Percentiles rank a stretch among this genome's conserved stretches.
Conservation (phyloP, 2,113 vertebrate genomes). For the Hyaena hyaena region DNA sequence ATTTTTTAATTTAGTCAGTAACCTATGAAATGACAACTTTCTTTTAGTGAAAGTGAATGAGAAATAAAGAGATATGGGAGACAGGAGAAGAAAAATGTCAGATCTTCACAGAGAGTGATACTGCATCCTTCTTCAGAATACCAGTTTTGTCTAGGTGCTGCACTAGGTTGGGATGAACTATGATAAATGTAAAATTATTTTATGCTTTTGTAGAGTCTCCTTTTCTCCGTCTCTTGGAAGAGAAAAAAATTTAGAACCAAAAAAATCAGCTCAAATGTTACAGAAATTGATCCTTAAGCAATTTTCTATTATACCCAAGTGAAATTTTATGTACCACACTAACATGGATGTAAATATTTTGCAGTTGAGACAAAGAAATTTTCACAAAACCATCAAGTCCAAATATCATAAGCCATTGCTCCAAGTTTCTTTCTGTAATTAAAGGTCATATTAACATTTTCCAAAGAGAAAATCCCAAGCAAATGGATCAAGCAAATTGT, state of each 20-base stretch:
- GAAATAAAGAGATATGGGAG: not conserved
- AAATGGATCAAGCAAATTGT: not conserved
- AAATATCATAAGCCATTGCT: not conserved
- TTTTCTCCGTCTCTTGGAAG: not conserved
- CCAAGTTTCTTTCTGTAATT: not conserved
- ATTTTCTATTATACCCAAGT: not conserved
- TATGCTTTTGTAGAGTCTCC: not conserved
- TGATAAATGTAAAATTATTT: not conserved
- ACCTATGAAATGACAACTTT: not conserved
- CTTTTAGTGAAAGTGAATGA: not conserved
- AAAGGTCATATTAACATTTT: not conserved
- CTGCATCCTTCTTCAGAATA: not conserved
- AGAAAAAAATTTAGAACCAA: not conserved
- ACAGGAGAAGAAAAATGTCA: not conserved
- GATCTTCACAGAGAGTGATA: not conserved
- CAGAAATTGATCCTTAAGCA: not conserved
- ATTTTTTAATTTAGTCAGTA: not conserved
- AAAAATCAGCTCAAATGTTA: not conserved
- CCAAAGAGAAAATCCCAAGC: not conserved
- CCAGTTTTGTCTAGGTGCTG: not conserved
- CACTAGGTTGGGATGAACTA: not conserved
- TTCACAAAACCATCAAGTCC: not conserved
- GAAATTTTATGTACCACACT: not conserved
- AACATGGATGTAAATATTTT: not conserved
- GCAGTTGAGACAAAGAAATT: not conserved